Percentiles rank a stretch among this genome's conserved stretches.
phyloP scores from a whole-genome alignment of 2,888 invertebrate genomes.

The Baronia brevicornis region DNA sequence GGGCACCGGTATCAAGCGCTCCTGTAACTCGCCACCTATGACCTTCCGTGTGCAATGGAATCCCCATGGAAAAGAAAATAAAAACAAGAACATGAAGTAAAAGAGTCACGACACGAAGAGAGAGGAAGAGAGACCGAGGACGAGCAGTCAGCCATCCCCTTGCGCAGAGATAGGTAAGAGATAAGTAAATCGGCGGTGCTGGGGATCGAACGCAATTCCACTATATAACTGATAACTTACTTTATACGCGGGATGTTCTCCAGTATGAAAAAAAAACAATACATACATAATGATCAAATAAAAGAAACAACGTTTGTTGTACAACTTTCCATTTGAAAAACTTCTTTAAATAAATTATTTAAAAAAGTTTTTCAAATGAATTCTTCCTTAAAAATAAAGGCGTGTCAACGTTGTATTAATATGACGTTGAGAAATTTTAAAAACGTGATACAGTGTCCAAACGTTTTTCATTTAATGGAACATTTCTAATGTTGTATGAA shows the following conservation, averaged over 20 bases:
- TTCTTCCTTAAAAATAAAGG: too few species aligned
- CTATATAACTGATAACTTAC: slow-evolving; percentile 6
- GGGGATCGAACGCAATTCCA: slow-evolving; percentile 30
- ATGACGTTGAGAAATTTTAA: too few species aligned
- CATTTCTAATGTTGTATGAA: too few species aligned
- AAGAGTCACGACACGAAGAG: slow-evolving; percentile 49
- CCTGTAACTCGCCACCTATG: slow-evolving; percentile 99
- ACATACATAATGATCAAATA: too few species aligned
- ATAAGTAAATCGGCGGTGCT: slow-evolving; percentile 29
- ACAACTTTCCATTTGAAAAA: too few species aligned
- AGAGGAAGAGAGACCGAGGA: slow-evolving; percentile 27
- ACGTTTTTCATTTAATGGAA: too few species aligned
- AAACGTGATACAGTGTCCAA: too few species aligned
- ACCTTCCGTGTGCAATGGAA: slow-evolving; percentile 96
- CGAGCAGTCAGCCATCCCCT: slow-evolving; percentile 19
- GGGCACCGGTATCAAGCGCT: slow-evolving; percentile 99
- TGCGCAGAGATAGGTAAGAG: slow-evolving; percentile 18
- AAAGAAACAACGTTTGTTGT: too few species aligned
- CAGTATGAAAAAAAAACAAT: too few species aligned
- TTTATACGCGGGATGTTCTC: not conserved
- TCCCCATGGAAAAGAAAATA: slow-evolving; percentile 84
- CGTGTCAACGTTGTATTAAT: too few species aligned
- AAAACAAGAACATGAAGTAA: slow-evolving; percentile 74
- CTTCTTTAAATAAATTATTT: too few species aligned
- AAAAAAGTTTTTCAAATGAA: too few species aligned